phyloP scores from a whole-genome alignment of 1,140 invertebrate species.

The Eulimnadia texana region DNA sequence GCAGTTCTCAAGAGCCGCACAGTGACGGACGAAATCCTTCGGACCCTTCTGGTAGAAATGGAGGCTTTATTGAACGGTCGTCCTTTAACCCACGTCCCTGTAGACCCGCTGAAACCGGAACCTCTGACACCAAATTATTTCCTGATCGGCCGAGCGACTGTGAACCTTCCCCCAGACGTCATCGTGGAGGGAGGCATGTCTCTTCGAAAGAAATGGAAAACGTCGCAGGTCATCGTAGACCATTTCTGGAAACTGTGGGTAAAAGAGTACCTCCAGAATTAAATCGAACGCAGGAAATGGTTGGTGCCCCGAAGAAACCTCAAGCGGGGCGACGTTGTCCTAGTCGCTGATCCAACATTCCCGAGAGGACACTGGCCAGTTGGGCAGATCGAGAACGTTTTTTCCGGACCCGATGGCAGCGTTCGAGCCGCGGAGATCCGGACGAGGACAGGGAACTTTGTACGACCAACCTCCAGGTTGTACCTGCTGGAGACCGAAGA shows the following conservation, averaged over 20 bases:
- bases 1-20: conserved; percentile 17
- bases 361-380: conserved; percentile 14
- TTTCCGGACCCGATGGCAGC: conserved; percentile 2
- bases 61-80: conserved; percentile 10
- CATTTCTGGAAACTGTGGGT: conserved; percentile 18
- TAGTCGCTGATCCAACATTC: neutral
- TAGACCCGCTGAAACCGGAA: conserved; percentile 6
- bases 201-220: conserved; percentile 10
- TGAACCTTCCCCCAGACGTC: neutral
- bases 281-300: conserved; percentile 14
- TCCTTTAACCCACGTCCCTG: conserved; percentile 5
- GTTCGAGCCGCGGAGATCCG: conserved; percentile 8
- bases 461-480: neutral
- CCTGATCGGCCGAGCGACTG: conserved; percentile 8
- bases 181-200: conserved; percentile 6
- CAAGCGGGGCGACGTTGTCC: neutral
- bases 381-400: neutral
- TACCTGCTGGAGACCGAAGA: neutral
- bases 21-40: neutral
- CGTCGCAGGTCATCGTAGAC: conserved; percentile 9
- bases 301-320: neutral
- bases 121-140: conserved; percentile 9
- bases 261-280: conserved; percentile 15
- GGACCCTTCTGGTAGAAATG: conserved; percentile 18
- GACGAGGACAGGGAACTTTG: neutral